Evolutionary conservation across 2,113 vertebrate species (phyloP).

Genomic region (Pseudolaguvia tuberculata): DNA sequence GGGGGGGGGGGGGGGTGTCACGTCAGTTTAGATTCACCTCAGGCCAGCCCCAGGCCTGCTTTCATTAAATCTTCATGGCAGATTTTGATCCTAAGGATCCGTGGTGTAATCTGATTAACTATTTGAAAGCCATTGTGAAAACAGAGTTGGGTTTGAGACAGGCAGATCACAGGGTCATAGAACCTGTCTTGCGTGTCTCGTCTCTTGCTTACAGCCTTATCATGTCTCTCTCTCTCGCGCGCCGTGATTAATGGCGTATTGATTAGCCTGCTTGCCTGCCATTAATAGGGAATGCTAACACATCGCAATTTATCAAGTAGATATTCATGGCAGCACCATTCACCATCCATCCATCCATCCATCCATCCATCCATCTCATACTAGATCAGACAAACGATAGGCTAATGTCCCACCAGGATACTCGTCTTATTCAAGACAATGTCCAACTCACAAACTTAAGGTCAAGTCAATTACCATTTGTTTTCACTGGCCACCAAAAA

Average conservation of each 20-base stretch:
- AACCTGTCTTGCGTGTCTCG: constrained; percentile 15
- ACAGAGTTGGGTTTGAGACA: background rate
- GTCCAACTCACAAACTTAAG: constrained; percentile 13
- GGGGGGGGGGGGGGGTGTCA: background rate
- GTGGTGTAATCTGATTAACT: constrained; percentile 52
- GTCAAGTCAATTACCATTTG: constrained; percentile 31
- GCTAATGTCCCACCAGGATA: constrained; percentile 32
- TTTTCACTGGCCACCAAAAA: constrained; percentile 13
- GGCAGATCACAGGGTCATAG: background rate
- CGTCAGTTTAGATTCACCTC: constrained; percentile 32
- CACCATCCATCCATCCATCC: too few relatives aligned
- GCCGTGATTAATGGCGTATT: constrained; percentile 51
- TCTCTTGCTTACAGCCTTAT: constrained; percentile 32
- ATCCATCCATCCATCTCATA: constrained; percentile 38
- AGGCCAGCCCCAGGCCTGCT: constrained; percentile 46
- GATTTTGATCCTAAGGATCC: constrained; percentile 37
- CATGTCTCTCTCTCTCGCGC: constrained; percentile 18
- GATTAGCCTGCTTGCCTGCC: constrained; percentile 38
- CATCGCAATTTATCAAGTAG: constrained; percentile 35
- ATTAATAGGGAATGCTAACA: constrained; percentile 42
- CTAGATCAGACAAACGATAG: constrained; percentile 31
- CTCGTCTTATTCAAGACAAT: constrained; percentile 16
- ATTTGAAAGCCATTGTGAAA: constrained; percentile 2
- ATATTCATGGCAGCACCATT: constrained; percentile 29
- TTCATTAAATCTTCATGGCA: constrained; percentile 48